phyloP scores from a whole-genome alignment of 2,797 vertebrate genomes.

The Sebastolobus altivelis region DNA sequence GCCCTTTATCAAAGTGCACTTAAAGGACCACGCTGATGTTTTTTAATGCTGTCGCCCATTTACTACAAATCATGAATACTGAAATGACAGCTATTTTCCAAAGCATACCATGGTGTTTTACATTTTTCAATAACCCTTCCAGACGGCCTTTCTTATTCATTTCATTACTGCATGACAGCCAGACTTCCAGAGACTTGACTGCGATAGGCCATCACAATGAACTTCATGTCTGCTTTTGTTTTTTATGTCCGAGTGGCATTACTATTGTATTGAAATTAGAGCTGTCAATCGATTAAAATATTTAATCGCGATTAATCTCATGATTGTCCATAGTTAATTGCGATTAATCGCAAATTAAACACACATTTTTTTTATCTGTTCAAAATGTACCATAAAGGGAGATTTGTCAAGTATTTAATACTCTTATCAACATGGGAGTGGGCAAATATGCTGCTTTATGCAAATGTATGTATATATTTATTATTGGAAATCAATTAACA shows the following conservation, averaged over 20 bases:
- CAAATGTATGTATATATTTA: no score
- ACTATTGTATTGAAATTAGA: not conserved
- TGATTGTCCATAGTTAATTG: no score
- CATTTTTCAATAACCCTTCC: not conserved
- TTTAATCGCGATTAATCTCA: no score
- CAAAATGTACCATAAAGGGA: no score
- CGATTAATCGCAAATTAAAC: no score
- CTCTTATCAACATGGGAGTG: no score
- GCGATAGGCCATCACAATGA: not conserved
- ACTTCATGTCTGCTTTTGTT: not conserved
- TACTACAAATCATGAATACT: conserved; percentile 25
- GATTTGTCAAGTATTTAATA: no score
- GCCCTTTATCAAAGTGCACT: conserved; percentile 50
- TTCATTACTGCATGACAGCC: conserved; percentile 5
- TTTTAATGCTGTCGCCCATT: conserved; percentile 38
- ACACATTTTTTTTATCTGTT: not conserved
- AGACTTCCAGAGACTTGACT: conserved; percentile 13
- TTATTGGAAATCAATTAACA: no score
- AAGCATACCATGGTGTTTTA: not conserved
- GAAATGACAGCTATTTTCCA: conserved; percentile 7
- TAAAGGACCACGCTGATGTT: conserved; percentile 38
- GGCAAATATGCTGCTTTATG: no score
- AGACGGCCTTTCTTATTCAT: not conserved
- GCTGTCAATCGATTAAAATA: no score
- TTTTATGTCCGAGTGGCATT: not conserved